These are phyloP conservation scores for Sipunculus nudus DNA, from an alignment of 2,888 invertebrate species.

Conservation along the genomic window DNA sequence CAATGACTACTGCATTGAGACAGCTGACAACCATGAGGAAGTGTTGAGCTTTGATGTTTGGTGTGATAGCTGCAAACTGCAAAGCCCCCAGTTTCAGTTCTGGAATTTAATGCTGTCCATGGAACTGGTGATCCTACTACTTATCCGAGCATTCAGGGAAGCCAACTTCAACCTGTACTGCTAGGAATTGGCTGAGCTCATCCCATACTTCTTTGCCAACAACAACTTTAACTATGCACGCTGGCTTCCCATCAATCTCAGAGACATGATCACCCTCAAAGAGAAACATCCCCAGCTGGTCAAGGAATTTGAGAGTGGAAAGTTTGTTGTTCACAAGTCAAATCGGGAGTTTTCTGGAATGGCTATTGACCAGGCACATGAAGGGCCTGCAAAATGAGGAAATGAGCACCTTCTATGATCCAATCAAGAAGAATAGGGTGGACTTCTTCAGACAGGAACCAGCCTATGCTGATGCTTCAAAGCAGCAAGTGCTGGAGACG, in stretches of 20 bases:
- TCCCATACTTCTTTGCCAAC: slow-evolving; percentile 40
- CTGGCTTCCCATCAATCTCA: slow-evolving; percentile 43
- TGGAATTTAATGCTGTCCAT: slow-evolving; percentile 23
- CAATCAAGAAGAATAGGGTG: slow-evolving; percentile 29
- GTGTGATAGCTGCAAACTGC: slow-evolving; percentile 3
- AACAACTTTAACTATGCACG: slow-evolving; percentile 42
- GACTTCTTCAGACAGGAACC: slow-evolving; percentile 24
- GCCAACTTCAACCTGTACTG: slow-evolving; percentile 27
- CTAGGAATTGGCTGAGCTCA: slow-evolving; percentile 27
- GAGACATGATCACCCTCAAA: slow-evolving; percentile 39
- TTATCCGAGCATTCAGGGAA: slow-evolving; percentile 28
- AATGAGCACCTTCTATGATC: slow-evolving; percentile 21
- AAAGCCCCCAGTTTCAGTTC: slow-evolving; percentile 27
- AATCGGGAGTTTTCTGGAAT: slow-evolving; percentile 32
- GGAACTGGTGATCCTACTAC: slow-evolving; percentile 12
- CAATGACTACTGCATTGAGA: slow-evolving; percentile 10
- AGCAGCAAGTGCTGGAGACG: slow-evolving; percentile 13
- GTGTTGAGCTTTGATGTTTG: slow-evolving; percentile 14
- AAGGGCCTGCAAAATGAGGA: slow-evolving; percentile 15
- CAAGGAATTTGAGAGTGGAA: slow-evolving; percentile 38
- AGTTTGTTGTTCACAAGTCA: slow-evolving; percentile 40
- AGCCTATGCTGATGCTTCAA: slow-evolving; percentile 6
- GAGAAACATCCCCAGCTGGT: slow-evolving; percentile 32
- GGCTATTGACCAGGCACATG: slow-evolving; percentile 41
- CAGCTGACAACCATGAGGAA: background rate